These are phyloP conservation scores for Pristionchus pacificus DNA, from an alignment of 1,140 invertebrate species.

Conservation along the genomic window DNA sequence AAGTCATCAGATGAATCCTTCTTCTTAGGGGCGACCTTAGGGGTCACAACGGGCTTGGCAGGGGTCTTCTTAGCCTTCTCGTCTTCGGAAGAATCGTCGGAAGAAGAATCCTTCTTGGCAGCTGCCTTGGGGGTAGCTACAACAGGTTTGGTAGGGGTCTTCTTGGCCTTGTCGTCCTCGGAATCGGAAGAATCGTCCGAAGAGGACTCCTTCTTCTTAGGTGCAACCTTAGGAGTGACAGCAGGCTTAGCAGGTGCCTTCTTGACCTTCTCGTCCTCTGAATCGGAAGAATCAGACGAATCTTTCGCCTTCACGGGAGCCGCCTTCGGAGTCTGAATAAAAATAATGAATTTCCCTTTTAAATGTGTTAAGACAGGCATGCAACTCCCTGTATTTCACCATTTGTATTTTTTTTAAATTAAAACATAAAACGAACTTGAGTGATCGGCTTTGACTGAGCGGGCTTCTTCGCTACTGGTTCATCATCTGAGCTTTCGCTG, in stretches of 20 bases:
- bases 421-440: background rate
- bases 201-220: constrained; percentile 16
- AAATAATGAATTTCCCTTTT: background rate
- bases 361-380: constrained; percentile 11
- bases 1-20: constrained; percentile 13
- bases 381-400: background rate
- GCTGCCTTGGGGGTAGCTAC: no score
- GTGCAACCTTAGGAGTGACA: constrained; percentile 6
- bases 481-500: no score
- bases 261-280: constrained; percentile 28
- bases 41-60: background rate
- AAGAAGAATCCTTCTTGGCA: no score
- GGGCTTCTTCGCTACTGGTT: no score
- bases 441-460: background rate
- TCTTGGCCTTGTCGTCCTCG: constrained; percentile 26
- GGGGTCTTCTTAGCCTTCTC: constrained; percentile 6
- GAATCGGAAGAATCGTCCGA: constrained; percentile 27
- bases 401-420: background rate
- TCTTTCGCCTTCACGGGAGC: constrained; percentile 1
- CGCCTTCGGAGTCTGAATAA: constrained; percentile 7
- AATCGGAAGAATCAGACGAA: constrained; percentile 13
- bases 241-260: constrained; percentile 26
- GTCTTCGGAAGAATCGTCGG: no score
- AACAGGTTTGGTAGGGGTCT: constrained; percentile 26
- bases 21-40: no score